phyloP scores from a whole-genome alignment of 2,113 vertebrate species.

The Carassius auratus region DNA sequence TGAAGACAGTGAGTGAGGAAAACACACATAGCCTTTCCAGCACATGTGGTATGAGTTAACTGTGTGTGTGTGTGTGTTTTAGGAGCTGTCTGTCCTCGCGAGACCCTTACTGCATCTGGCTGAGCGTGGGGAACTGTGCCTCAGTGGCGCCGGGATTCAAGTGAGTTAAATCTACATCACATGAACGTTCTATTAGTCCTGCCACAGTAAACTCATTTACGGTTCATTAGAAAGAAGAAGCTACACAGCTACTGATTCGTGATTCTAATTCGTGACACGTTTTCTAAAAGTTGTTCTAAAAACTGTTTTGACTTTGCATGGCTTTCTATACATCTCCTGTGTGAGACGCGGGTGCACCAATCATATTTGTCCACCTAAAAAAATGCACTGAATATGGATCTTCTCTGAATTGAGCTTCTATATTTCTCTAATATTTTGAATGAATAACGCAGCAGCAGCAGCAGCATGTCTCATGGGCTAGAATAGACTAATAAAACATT shows the following conservation, averaged over 20 bases:
- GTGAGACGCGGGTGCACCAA: too few relatives aligned
- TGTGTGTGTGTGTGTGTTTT: slow-evolving; percentile 49
- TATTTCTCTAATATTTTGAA: too few relatives aligned
- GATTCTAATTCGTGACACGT: too few relatives aligned
- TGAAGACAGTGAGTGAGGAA: slow-evolving; percentile 12
- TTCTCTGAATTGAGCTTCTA: too few relatives aligned
- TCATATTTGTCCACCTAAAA: too few relatives aligned
- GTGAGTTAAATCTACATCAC: slow-evolving; percentile 70
- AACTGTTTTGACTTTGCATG: too few relatives aligned
- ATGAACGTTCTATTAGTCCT: slow-evolving; percentile 22
- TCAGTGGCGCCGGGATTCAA: slow-evolving; percentile 74
- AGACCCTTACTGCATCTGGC: slow-evolving; percentile 90
- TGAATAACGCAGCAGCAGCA: too few relatives aligned
- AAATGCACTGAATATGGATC: too few relatives aligned
- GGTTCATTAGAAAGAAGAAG: slow-evolving; percentile 3
- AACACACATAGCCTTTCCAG: slow-evolving; percentile 26
- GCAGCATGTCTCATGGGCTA: too few relatives aligned
- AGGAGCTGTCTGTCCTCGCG: slow-evolving; percentile 86
- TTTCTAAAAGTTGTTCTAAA: too few relatives aligned
- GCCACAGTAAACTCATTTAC: slow-evolving; percentile 22
- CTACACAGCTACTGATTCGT: background rate
- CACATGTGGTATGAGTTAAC: slow-evolving; percentile 51
- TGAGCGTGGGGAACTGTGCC: slow-evolving; percentile 78
- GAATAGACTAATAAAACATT: too few relatives aligned
- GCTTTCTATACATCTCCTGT: too few relatives aligned